Conservation (phyloP, 2,113 vertebrate species). For the Struthio camelus region DNA sequence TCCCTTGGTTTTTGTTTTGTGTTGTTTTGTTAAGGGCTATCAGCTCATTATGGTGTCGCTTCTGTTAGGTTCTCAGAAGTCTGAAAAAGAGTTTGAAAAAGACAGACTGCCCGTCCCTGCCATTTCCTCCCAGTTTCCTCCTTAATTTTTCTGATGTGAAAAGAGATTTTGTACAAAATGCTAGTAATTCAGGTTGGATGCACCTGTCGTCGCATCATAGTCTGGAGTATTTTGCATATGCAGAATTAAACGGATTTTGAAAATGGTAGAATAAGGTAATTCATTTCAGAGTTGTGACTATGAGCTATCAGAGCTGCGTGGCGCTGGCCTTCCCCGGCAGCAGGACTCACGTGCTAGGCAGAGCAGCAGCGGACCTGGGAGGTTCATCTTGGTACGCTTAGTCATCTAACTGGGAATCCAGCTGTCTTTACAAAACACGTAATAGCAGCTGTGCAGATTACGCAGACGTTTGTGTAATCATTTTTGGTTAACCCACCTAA, state of each 20-base stretch:
- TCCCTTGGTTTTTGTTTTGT: not conserved
- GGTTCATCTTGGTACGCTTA: not conserved
- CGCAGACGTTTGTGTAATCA: not conserved
- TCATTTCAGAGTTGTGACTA: rapidly evolving
- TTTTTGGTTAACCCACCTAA: not conserved
- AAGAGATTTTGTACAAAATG: not conserved
- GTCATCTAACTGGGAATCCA: not conserved
- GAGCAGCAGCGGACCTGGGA: not conserved
- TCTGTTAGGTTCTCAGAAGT: not conserved
- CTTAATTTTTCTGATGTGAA: not conserved
- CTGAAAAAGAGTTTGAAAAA: not conserved
- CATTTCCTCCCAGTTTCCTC: not conserved
- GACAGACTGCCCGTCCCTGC: not conserved
- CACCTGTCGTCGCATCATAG: not conserved
- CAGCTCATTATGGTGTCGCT: not conserved
- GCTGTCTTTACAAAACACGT: not conserved
- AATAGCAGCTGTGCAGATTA: not conserved
- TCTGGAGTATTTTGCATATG: not conserved
- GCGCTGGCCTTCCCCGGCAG: not conserved
- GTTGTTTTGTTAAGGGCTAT: not conserved
- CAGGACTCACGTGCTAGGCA: not conserved
- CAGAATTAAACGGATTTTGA: not conserved
- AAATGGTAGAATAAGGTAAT: not conserved
- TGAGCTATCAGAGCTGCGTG: not conserved
- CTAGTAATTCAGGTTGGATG: not conserved